Percentiles rank a stretch among this genome's conserved stretches.
These are phyloP conservation scores for Eupeodes luniger DNA, from an alignment of 2,888 invertebrate species.

Conservation along the genomic window DNA sequence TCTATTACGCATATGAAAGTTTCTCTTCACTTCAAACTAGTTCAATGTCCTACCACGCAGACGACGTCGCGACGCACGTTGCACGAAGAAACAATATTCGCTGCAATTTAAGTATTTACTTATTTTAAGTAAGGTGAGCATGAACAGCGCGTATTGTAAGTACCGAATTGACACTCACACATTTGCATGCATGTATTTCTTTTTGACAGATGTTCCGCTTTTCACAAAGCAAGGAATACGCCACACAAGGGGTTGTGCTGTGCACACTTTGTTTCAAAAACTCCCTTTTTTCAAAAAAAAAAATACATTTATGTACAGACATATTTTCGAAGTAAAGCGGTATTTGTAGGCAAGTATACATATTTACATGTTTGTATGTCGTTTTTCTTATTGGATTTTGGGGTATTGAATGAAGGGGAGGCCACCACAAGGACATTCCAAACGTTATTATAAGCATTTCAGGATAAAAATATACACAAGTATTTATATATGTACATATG, in stretches of 20 bases:
- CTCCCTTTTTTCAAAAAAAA: conserved; percentile 14
- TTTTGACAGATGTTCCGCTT: conserved; percentile 64
- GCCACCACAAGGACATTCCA: conserved; percentile 76
- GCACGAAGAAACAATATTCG: neutral
- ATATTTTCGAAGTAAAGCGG: conserved; percentile 39
- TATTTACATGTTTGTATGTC: neutral
- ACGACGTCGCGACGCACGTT: neutral
- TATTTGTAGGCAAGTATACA: neutral
- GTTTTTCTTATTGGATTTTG: conserved; percentile 21
- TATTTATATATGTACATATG: neutral
- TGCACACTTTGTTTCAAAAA: conserved; percentile 50
- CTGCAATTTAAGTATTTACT: conserved; percentile 2
- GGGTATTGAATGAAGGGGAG: conserved; percentile 55
- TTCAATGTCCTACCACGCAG: conserved; percentile 62
- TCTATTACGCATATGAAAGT: neutral
- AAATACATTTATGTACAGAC: no score
- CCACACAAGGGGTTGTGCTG: conserved; percentile 56
- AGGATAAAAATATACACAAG: conserved; percentile 64
- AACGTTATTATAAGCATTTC: conserved; percentile 62
- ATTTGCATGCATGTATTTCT: conserved; percentile 18
- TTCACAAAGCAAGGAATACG: conserved; percentile 32
- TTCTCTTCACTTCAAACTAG: conserved; percentile 57
- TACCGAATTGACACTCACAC: conserved; percentile 39
- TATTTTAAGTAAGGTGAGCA: conserved; percentile 45
- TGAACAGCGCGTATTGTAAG: neutral